Percentiles rank a stretch among this genome's conserved stretches.
phyloP scores from a whole-genome alignment of 2,888 invertebrate genomes.

The Plagodis pulveraria region DNA sequence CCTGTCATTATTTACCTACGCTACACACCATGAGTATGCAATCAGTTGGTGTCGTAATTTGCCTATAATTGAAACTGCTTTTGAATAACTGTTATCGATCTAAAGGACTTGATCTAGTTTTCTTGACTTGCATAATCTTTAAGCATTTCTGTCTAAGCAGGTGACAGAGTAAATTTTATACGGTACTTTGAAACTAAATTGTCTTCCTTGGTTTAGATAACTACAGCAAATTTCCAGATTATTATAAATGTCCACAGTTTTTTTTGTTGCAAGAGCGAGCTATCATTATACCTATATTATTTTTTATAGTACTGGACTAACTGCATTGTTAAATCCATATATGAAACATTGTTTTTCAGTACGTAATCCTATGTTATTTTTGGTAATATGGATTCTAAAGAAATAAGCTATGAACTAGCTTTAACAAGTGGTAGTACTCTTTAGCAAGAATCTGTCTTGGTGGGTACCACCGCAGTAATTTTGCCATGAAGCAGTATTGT shows the following conservation, averaged over 20 bases:
- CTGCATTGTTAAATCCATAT: too few species aligned
- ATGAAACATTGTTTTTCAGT: too few species aligned
- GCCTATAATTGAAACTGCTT: conserved; percentile 34
- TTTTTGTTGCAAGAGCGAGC: neutral
- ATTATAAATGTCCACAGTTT: neutral
- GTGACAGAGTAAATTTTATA: conserved; percentile 29
- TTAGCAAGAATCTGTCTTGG: too few species aligned
- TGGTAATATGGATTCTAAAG: too few species aligned
- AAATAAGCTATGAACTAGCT: too few species aligned
- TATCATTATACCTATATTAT: too few species aligned
- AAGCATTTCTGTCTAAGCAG: conserved; percentile 26
- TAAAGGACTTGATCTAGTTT: conserved; percentile 56
- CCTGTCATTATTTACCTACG: conserved; percentile 8
- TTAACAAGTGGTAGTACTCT: too few species aligned
- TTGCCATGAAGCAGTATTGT: too few species aligned
- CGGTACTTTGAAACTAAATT: conserved; percentile 22
- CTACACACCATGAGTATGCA: conserved; percentile 7
- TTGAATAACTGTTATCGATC: conserved; percentile 48
- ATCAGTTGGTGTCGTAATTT: conserved; percentile 27
- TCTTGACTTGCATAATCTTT: conserved; percentile 36
- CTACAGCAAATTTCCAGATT: conserved; percentile 17
- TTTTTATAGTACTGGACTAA: too few species aligned
- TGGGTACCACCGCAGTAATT: too few species aligned
- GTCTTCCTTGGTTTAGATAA: conserved; percentile 24
- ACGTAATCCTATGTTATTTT: too few species aligned